A percentile compares a stretch with the other conserved stretches of the same genome.
Conservation (phyloP, 2,797 vertebrate genomes). For the Hippocampus kuda region DNA sequence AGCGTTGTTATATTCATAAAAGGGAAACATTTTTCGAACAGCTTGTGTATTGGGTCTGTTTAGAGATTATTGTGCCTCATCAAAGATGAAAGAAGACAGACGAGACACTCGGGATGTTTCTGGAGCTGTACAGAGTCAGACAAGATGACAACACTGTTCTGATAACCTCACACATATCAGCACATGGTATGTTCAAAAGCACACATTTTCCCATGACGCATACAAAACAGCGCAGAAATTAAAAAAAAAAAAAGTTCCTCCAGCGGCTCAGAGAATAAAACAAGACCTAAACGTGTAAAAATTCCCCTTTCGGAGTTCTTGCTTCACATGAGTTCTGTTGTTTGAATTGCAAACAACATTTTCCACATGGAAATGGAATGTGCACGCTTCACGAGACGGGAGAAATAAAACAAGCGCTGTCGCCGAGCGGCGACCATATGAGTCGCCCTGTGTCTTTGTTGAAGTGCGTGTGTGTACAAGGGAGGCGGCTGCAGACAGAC, state of each 20-base stretch:
- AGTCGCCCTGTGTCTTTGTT: constrained; percentile 53
- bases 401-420: constrained; percentile 58
- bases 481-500: constrained; percentile 65
- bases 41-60: neutral
- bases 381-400: constrained; percentile 27
- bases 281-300: constrained; percentile 1
- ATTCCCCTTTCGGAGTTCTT: neutral
- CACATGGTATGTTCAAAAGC: constrained; percentile 19
- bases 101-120: constrained; percentile 26
- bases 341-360: neutral
- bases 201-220: constrained; percentile 2
- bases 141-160: constrained; percentile 43
- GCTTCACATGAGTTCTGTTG: neutral
- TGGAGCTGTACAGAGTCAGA: constrained; percentile 26
- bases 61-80: neutral
- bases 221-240: neutral
- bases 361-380: constrained; percentile 13
- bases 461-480: constrained; percentile 47
- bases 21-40: neutral
- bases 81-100: constrained; percentile 12
- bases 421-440: constrained; percentile 38
- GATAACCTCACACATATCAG: constrained; percentile 27
- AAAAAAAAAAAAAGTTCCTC: constrained; percentile 11
- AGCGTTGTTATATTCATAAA: neutral
- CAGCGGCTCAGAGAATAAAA: constrained; percentile 4